These are phyloP conservation scores for Cenopis cana DNA, from an alignment of 2,888 invertebrate species.

Conservation along the genomic window DNA sequence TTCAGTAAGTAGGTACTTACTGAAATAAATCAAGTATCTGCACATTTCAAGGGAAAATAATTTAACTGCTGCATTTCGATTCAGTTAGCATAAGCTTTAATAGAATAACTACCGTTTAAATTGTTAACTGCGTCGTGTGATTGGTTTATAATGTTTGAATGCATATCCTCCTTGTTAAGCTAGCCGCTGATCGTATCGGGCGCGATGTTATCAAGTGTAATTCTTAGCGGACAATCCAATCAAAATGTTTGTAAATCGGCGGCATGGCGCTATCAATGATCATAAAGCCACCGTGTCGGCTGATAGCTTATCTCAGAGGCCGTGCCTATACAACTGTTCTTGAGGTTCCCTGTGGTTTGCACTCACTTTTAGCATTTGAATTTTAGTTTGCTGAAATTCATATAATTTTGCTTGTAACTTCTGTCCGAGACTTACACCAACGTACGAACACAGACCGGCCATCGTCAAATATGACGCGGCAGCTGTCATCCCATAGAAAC, in stretches of 20 bases:
- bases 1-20: too few relatives aligned
- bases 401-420: neutral
- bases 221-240: constrained; percentile 71
- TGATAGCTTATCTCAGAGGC: constrained; percentile 65
- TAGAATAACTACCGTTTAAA: constrained; percentile 15
- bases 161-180: constrained; percentile 21
- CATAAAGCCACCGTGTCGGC: constrained; percentile 67
- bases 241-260: constrained; percentile 76
- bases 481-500: too few relatives aligned
- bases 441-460: too few relatives aligned
- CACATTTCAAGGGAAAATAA: too few relatives aligned
- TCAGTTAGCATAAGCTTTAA: neutral
- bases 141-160: constrained; percentile 24
- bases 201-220: constrained; percentile 58
- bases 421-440: too few relatives aligned
- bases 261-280: constrained; percentile 62
- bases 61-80: neutral
- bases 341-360: neutral
- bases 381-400: neutral
- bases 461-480: too few relatives aligned
- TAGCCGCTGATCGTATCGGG: constrained; percentile 25
- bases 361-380: neutral
- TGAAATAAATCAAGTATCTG: too few relatives aligned
- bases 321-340: constrained; percentile 23
- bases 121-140: neutral